Conservation (phyloP, 2,797 vertebrate species). For the Psittacula derbiana region DNA sequence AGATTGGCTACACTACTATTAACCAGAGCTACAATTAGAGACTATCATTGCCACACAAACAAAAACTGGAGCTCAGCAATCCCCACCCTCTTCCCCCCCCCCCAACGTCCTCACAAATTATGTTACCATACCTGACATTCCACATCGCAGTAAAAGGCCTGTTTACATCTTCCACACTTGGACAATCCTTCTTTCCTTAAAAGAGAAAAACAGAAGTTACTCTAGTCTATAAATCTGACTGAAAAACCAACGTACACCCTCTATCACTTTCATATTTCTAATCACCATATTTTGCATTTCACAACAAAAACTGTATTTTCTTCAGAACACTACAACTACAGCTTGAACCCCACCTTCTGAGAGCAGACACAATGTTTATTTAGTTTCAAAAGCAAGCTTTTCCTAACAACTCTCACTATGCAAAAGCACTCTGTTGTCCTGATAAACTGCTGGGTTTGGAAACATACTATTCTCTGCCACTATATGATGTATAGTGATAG, state of each 20-base stretch:
- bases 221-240: neutral
- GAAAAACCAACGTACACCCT: neutral
- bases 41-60: neutral
- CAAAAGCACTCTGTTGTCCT: neutral
- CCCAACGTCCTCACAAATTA: neutral
- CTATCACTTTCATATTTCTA: neutral
- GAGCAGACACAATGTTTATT: neutral
- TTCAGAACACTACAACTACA: neutral
- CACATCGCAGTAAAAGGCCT: conserved; percentile 93
- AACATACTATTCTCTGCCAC: neutral
- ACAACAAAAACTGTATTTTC: neutral
- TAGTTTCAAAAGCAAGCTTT: neutral
- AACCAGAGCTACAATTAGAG: neutral
- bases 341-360: neutral
- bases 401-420: neutral
- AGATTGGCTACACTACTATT: neutral
- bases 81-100: neutral
- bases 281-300: neutral
- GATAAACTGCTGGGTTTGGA: neutral
- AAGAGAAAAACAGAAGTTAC: conserved; percentile 67
- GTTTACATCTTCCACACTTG: conserved; percentile 95
- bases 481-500: neutral
- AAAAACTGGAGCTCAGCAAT: neutral
- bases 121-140: conserved; percentile 88
- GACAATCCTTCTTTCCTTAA: conserved; percentile 91